Evolutionary conservation across 1,140 invertebrate genomes (phyloP).

Genomic region (Lordiphosa stackelbergi): DNA sequence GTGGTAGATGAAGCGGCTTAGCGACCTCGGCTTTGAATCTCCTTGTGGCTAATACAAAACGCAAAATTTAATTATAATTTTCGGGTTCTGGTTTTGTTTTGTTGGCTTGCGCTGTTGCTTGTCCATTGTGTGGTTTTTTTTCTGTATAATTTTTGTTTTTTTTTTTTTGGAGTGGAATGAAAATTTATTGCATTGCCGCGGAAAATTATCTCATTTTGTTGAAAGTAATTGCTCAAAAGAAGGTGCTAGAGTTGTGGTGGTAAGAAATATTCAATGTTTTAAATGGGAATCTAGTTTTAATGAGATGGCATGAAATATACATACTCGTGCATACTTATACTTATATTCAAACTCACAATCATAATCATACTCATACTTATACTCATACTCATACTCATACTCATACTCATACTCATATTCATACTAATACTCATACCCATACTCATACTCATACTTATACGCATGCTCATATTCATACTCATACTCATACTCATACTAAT

Average conservation of each 20-base stretch:
- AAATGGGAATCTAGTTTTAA: too few relatives aligned
- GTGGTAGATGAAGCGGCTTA: constrained; percentile 7
- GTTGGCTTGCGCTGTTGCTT: constrained; percentile 4
- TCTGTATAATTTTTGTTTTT: constrained; percentile 5
- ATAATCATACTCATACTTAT: too few relatives aligned
- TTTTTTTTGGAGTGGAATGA: constrained; percentile 23
- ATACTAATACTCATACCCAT: too few relatives aligned
- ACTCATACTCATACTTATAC: too few relatives aligned
- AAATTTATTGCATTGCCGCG: constrained; percentile 31
- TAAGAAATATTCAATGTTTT: too few relatives aligned
- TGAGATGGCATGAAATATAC: too few relatives aligned
- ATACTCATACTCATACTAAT: too few relatives aligned
- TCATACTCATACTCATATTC: too few relatives aligned
- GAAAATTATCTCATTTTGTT: constrained; percentile 9
- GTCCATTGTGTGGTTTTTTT: constrained; percentile 9
- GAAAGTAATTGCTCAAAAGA: constrained; percentile 6
- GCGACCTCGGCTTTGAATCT: constrained; percentile 2
- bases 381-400: too few relatives aligned
- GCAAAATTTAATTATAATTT: constrained; percentile 16
- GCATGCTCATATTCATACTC: too few relatives aligned
- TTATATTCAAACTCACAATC: too few relatives aligned
- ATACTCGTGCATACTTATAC: too few relatives aligned
- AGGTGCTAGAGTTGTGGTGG: background rate
- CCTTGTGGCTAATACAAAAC: constrained; percentile 12
- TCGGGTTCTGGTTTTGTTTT: constrained; percentile 7